These are phyloP conservation scores for Pteronura brasiliensis DNA, from an alignment of 2,113 vertebrate species.

Conservation along the genomic window DNA sequence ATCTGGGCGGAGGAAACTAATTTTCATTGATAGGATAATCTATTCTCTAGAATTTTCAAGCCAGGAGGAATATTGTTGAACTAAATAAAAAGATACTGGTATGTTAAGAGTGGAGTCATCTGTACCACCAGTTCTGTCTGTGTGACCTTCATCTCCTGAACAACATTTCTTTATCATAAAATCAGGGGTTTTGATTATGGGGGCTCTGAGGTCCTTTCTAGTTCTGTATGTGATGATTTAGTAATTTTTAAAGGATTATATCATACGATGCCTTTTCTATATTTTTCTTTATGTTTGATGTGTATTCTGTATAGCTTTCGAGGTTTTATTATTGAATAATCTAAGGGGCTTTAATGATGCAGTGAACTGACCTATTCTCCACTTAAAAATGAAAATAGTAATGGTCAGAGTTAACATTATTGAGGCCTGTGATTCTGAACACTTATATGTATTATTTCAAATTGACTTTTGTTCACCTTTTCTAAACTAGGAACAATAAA, in stretches of 20 bases:
- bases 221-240: not conserved
- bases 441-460: not conserved
- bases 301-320: not conserved
- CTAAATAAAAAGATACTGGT: not conserved
- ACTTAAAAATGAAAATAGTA: slow-evolving; percentile 10
- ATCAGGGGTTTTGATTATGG: not conserved
- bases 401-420: not conserved
- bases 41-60: not conserved
- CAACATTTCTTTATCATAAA: not conserved
- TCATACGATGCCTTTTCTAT: not conserved
- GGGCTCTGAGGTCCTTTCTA: not conserved
- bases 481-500: not conserved
- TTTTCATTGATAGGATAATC: not conserved
- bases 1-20: not conserved
- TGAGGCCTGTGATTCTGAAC: not conserved
- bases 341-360: not conserved
- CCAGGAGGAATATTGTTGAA: not conserved
- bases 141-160: not conserved
- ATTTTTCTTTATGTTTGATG: not conserved
- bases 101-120: not conserved
- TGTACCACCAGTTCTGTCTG: not conserved
- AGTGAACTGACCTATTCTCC: not conserved
- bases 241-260: not conserved
- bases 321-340: not conserved
- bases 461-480: slow-evolving; percentile 33